phyloP scores from a whole-genome alignment of 2,113 vertebrate genomes.

The Myiopsitta monachus region DNA sequence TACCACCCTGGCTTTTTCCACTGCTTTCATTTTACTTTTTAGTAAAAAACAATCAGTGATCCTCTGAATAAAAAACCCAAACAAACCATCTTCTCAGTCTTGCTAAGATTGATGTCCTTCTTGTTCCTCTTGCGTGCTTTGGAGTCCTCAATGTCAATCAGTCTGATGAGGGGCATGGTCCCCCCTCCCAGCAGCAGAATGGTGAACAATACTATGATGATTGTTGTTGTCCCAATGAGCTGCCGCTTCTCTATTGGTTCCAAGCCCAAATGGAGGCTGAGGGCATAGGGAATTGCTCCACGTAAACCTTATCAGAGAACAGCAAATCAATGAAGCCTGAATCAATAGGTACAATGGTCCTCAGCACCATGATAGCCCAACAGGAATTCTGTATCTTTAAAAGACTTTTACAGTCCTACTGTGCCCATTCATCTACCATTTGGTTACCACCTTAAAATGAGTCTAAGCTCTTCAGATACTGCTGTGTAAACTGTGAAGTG shows the following conservation, averaged over 20 bases:
- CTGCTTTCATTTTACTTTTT: not conserved
- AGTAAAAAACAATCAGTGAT: not conserved
- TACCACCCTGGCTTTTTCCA: not conserved
- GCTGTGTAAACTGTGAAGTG: not conserved
- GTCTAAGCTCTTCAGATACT: not conserved
- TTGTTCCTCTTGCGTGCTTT: constrained; percentile 84
- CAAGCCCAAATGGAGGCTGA: constrained; percentile 93
- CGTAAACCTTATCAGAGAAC: constrained; percentile 79
- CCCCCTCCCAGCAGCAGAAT: constrained; percentile 92
- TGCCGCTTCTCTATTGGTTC: constrained; percentile 97
- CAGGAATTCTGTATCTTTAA: not conserved
- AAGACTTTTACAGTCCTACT: accelerated
- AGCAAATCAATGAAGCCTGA: not conserved
- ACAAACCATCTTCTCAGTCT: constrained; percentile 96
- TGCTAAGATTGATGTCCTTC: constrained; percentile 96
- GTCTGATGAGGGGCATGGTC: constrained; percentile 95
- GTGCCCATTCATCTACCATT: not conserved
- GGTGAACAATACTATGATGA: constrained; percentile 95
- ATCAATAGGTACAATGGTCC: not conserved
- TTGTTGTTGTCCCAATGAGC: constrained; percentile 96
- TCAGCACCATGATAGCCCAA: not conserved
- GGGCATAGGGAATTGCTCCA: constrained; percentile 94
- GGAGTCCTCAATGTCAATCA: constrained; percentile 94
- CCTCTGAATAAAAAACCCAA: not conserved
- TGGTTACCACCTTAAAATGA: not conserved